Evolutionary conservation across 2,888 invertebrate genomes (phyloP), one percentile per base, ranked within the genome.

Genomic region (Caenorhabditis sulstoni): DNA sequence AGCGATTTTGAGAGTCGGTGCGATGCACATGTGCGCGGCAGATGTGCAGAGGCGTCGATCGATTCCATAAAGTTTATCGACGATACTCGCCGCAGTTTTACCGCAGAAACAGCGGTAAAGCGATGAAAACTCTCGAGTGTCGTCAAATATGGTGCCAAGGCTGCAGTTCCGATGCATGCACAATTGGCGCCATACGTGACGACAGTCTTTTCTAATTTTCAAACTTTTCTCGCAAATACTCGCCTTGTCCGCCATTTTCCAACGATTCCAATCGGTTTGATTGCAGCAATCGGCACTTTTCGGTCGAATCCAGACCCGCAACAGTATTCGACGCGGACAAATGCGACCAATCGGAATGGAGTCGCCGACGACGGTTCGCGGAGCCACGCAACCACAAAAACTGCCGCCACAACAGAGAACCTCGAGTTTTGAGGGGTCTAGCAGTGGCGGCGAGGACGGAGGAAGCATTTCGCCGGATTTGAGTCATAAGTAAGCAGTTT

Each of bases 241-340:
- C n/a, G n/a, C 3, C 11, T 41, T 41, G 3, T 14, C 3, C 11
- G 11, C 11, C 11, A 41, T 47, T 47, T 47, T 47, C 47, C 47
- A n/a, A 12, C 4, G 37, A 35, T 22, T n/a, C 49, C 22, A 53
- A 18, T 2, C 14, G 41, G 3, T 14, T 3, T 61, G 29, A 35
- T 78, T 78, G 41, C 79, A 79, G 79, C 73, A 79, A 74, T 62
- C 58, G n/a, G 73, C 67, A 5, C 67, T 79, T 23, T 79, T 79
- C 47, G 73, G 79, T 5, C 73, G 61, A 53, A 64, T 79, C 16
- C 41, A 62, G 9, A 74, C 73, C 5, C 53, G 78, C 0, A 61
- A 22, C 44, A 78, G 71, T 20, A 57, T 57, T 37, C 47, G 78
- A 35, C 18, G 79, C 49, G 50, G 61, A 39, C 50, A 47, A 20